phyloP scores from a whole-genome alignment of 2,888 invertebrate genomes.

The Carpatolechia fugitivella region DNA sequence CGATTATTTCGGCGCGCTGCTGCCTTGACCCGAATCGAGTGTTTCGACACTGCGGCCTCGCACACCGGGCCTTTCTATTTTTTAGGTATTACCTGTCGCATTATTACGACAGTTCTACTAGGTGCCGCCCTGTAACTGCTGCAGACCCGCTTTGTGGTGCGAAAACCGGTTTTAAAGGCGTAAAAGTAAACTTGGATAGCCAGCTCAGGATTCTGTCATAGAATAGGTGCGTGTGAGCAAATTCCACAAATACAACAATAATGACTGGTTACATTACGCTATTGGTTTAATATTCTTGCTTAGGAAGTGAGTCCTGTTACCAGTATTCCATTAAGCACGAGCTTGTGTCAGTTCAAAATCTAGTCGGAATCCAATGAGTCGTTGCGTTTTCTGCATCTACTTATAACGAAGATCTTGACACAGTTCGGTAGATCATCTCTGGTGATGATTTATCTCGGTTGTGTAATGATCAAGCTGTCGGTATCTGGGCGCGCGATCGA shows the following conservation, averaged over 20 bases:
- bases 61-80: constrained; percentile 79
- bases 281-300: too few relatives aligned
- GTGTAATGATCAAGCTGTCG: constrained; percentile 63
- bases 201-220: constrained; percentile 1
- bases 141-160: constrained; percentile 41
- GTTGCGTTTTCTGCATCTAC: background rate
- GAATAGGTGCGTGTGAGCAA: too few relatives aligned
- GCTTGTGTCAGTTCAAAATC: background rate
- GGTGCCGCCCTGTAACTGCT: constrained; percentile 59
- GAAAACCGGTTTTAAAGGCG: constrained; percentile 43
- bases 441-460: constrained; percentile 71
- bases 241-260: too few relatives aligned
- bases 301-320: too few relatives aligned
- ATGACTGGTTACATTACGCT: too few relatives aligned
- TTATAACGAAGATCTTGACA: constrained; percentile 66
- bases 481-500: constrained; percentile 62
- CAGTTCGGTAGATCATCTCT: constrained; percentile 63
- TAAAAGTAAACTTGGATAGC: constrained; percentile 42
- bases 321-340: too few relatives aligned
- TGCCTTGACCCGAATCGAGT: constrained; percentile 77
- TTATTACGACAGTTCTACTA: constrained; percentile 73
- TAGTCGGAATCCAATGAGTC: background rate
- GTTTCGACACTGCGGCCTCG: constrained; percentile 78
- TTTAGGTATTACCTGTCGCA: constrained; percentile 79
- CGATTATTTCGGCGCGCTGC: constrained; percentile 78